Evolutionary conservation across 1,140 invertebrate species (phyloP).

Genomic region (Melanaphis sacchari): DNA sequence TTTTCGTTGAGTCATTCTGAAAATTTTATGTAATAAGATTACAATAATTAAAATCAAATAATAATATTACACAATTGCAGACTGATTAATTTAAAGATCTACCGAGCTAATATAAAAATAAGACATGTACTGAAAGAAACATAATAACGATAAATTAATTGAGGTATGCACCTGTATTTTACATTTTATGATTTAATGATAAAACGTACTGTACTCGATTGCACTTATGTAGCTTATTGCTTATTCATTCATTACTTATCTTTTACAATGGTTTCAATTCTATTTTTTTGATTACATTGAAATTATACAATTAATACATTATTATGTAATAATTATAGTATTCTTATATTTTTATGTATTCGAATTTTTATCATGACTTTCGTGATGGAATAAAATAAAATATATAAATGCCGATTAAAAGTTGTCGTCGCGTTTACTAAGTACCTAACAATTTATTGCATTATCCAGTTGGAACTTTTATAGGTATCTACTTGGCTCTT

Average conservation of each 20-base stretch:
- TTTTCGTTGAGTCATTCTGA: background rate
- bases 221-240: background rate
- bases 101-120: background rate
- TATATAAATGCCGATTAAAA: background rate
- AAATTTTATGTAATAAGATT: background rate
- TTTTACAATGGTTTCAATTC: background rate
- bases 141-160: background rate
- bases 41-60: background rate
- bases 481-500: background rate
- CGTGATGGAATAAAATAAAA: background rate
- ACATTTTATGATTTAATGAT: background rate
- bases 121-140: background rate
- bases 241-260: background rate
- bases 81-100: background rate
- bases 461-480: background rate
- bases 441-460: background rate
- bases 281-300: background rate
- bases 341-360: background rate
- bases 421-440: background rate
- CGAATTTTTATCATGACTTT: background rate
- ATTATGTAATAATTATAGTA: background rate
- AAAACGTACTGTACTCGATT: background rate
- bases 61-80: background rate
- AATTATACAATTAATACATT: background rate
- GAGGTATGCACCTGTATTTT: background rate